Percentiles rank a stretch among this genome's conserved stretches.
These are phyloP conservation scores for Sebastes diaconus DNA, from an alignment of 2,797 vertebrate species.

Conservation along the genomic window DNA sequence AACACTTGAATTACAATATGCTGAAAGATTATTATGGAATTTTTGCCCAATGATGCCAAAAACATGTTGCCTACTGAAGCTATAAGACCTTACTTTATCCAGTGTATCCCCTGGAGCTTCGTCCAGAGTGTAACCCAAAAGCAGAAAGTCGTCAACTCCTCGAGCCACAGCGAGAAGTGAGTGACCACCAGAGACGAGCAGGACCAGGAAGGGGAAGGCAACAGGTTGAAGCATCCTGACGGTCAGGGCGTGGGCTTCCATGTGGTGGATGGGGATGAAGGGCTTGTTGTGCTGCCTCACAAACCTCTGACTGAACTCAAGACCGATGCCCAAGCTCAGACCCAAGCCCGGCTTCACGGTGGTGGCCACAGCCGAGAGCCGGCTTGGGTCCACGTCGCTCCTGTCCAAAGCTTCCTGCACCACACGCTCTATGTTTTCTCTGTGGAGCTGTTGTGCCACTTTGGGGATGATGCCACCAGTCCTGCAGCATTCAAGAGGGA, in stretches of 20 bases:
- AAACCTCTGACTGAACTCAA: slow-evolving; percentile 86
- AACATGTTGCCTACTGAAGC: too few relatives aligned
- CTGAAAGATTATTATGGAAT: too few relatives aligned
- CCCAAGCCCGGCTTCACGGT: slow-evolving; percentile 93
- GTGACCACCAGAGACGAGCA: slow-evolving; percentile 94
- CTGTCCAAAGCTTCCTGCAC: slow-evolving; percentile 86
- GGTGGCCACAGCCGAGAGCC: slow-evolving; percentile 90
- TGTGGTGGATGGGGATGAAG: slow-evolving; percentile 97
- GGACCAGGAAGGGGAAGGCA: slow-evolving; percentile 93
- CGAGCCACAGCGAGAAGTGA: slow-evolving; percentile 89
- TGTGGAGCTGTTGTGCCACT: slow-evolving; percentile 93
- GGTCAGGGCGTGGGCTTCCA: slow-evolving; percentile 97
- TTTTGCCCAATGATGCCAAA: too few relatives aligned
- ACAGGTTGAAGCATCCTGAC: slow-evolving; percentile 86
- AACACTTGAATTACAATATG: too few relatives aligned
- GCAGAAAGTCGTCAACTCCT: slow-evolving; percentile 91
- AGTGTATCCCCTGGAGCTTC: slow-evolving; percentile 92
- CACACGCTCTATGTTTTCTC: slow-evolving; percentile 87
- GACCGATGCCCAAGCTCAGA: slow-evolving; percentile 89
- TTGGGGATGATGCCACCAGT: slow-evolving; percentile 92
- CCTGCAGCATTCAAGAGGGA: slow-evolving; percentile 69
- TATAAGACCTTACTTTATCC: slow-evolving; percentile 87
- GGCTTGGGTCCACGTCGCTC: slow-evolving; percentile 78
- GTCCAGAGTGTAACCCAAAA: slow-evolving; percentile 90
- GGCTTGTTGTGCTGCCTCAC: slow-evolving; percentile 84